These are phyloP conservation scores for Zoanthus solanderi DNA, from an alignment of 92 coral and sea anemone species.

Conservation along the genomic window DNA sequence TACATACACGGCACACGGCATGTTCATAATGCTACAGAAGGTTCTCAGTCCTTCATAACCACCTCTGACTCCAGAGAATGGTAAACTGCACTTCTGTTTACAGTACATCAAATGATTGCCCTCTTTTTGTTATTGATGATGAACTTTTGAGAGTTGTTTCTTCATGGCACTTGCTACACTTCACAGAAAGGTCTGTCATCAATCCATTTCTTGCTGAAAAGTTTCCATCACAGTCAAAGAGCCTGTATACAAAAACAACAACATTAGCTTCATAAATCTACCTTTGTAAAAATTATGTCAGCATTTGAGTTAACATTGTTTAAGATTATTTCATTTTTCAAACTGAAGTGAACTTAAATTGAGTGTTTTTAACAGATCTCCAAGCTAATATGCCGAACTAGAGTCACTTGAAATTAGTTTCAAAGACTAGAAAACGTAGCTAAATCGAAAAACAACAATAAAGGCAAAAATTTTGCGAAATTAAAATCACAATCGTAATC, in stretches of 20 bases:
- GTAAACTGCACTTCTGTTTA: too few relatives aligned
- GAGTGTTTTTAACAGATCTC: not conserved
- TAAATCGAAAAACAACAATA: conserved; percentile 1
- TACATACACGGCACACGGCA: too few relatives aligned
- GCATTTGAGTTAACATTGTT: conserved; percentile 6
- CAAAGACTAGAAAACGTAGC: conserved; percentile 1
- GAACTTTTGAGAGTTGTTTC: conserved; percentile 42
- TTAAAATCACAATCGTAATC: not conserved
- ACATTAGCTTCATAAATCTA: not conserved
- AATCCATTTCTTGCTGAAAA: conserved; percentile 45
- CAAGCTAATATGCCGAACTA: conserved; percentile 2
- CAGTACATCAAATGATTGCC: too few relatives aligned
- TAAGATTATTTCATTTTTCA: not conserved
- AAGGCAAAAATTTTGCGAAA: conserved; percentile 6
- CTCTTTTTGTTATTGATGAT: too few relatives aligned
- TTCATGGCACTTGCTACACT: conserved; percentile 51
- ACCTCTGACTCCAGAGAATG: too few relatives aligned
- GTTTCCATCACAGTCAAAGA: conserved; percentile 48
- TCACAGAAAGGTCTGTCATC: conserved; percentile 56
- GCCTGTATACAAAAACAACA: conserved; percentile 40
- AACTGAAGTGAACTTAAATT: conserved; percentile 9
- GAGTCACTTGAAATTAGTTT: conserved; percentile 34
- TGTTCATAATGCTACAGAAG: too few relatives aligned
- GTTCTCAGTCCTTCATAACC: too few relatives aligned
- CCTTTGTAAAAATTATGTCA: not conserved